Evolutionary conservation across 2,888 invertebrate genomes (phyloP).

Genomic region (Aradus depressus): DNA sequence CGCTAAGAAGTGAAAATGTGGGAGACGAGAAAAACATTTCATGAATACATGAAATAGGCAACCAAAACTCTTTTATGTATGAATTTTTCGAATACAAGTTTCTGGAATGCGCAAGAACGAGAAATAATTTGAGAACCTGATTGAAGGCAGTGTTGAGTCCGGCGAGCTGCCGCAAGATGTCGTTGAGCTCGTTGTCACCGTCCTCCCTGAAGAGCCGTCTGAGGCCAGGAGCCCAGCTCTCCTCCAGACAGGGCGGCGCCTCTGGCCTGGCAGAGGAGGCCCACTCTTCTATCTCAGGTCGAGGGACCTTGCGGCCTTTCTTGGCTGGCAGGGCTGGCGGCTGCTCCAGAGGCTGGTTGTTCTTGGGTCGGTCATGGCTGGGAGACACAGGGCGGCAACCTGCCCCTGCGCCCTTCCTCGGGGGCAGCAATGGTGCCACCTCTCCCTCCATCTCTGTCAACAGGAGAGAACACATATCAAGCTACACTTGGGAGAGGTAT

Average conservation of each 20-base stretch:
- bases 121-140: too few species aligned
- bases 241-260: slow-evolving; percentile 20
- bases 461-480: too few species aligned
- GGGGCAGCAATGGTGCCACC: too few species aligned
- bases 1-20: too few species aligned
- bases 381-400: slow-evolving; percentile 30
- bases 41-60: too few species aligned
- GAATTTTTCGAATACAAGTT: too few species aligned
- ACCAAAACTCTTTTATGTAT: too few species aligned
- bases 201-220: slow-evolving; percentile 12
- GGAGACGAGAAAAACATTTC: too few species aligned
- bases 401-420: slow-evolving; percentile 5
- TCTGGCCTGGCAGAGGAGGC: slow-evolving; percentile 7
- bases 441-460: too few species aligned
- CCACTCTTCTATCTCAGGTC: too few species aligned
- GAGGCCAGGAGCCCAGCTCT: slow-evolving; percentile 15
- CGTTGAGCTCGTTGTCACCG: slow-evolving; percentile 17
- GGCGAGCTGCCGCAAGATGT: slow-evolving; percentile 17
- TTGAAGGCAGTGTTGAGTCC: slow-evolving; percentile 20
- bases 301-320: slow-evolving; percentile 17
- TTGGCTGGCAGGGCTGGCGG: slow-evolving; percentile 26
- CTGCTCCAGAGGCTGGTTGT: slow-evolving; percentile 30
- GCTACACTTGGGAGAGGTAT: too few species aligned
- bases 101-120: too few species aligned
- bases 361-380: slow-evolving; percentile 35